Evolutionary conservation across 2,797 vertebrate species (phyloP).

Genomic region (Macroramphosus scolopax): DNA sequence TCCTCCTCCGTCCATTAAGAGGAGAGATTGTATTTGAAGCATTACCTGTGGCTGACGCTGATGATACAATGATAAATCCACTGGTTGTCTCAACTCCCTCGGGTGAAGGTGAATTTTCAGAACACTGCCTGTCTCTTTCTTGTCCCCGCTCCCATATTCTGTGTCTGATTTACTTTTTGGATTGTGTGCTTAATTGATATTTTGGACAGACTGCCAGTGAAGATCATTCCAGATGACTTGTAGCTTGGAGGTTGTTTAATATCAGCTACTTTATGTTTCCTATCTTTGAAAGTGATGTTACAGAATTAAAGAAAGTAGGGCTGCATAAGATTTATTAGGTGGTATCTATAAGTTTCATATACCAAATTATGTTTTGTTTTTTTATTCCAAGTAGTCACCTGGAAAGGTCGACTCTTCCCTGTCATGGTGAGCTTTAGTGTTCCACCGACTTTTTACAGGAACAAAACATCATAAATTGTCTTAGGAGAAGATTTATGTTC

Average conservation of each 20-base stretch:
- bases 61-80: conserved; percentile 38
- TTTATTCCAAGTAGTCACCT: conserved; percentile 44
- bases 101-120: conserved; percentile 23
- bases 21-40: conserved; percentile 44
- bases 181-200: conserved; percentile 43
- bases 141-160: conserved; percentile 33
- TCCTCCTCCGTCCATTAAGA: conserved; percentile 25
- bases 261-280: conserved; percentile 26
- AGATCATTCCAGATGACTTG: conserved; percentile 25
- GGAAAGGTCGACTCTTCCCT: conserved; percentile 30
- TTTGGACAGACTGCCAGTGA: conserved; percentile 13
- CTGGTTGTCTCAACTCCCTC: conserved; percentile 38
- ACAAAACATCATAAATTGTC: conserved; percentile 65
- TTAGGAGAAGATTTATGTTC: conserved; percentile 59
- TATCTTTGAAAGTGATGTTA: conserved; percentile 25
- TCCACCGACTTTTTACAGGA: conserved; percentile 50
- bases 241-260: conserved; percentile 33
- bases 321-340: conserved; percentile 33
- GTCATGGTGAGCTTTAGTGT: conserved; percentile 72
- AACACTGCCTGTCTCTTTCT: too few relatives aligned
- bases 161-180: conserved; percentile 51
- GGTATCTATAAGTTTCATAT: conserved; percentile 28
- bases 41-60: conserved; percentile 36
- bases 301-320: conserved; percentile 7
- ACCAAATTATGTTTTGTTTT: conserved; percentile 4